A percentile compares a stretch with the other conserved stretches of the same genome.
Evolutionary conservation across 2,888 invertebrate genomes (phyloP).

Genomic region (Seira musarum): DNA sequence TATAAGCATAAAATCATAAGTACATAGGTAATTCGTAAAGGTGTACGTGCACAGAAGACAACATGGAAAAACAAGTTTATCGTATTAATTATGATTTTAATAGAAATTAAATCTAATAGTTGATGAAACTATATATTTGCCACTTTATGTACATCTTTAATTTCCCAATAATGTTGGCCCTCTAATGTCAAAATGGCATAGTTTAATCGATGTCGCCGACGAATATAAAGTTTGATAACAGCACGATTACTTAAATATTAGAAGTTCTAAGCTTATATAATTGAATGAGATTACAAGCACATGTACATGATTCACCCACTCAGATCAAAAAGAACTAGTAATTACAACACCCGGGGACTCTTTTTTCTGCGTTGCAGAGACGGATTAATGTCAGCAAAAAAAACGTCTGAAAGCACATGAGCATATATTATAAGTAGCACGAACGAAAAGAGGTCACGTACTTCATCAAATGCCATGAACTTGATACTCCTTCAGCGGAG

Average conservation of each 20-base stretch:
- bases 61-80: background rate
- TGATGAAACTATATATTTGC: background rate
- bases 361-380: too few species aligned
- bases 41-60: background rate
- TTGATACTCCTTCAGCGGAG: conserved; percentile 4
- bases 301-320: too few species aligned
- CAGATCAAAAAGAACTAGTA: too few species aligned
- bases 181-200: background rate
- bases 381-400: too few species aligned
- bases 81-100: too few species aligned
- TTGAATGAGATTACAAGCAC: too few species aligned
- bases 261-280: too few species aligned
- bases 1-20: background rate
- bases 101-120: too few species aligned
- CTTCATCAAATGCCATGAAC: conserved; percentile 3
- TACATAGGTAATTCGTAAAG: background rate
- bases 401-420: too few species aligned
- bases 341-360: too few species aligned
- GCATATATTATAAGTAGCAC: too few species aligned
- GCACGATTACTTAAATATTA: background rate
- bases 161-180: background rate
- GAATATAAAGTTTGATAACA: background rate
- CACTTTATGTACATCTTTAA: background rate
- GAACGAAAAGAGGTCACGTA: background rate
- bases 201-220: conserved; percentile 5